These are phyloP conservation scores for Eupelmus urozonus DNA, from an alignment of 2,888 invertebrate genomes.

Conservation along the genomic window DNA sequence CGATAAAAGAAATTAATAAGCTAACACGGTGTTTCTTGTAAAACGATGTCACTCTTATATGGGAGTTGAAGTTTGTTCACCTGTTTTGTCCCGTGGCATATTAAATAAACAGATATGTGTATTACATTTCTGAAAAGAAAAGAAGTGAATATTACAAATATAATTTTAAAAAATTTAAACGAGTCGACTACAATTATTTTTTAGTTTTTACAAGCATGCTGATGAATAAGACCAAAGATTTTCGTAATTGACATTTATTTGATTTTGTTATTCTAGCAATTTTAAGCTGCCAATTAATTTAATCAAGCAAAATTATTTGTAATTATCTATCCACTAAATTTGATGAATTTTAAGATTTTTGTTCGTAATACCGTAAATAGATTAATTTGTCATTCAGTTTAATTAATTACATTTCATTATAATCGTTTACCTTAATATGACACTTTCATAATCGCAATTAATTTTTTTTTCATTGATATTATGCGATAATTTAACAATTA, in stretches of 20 bases:
- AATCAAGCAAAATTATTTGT: no score
- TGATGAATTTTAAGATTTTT: no score
- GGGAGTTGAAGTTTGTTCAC: constrained; percentile 39
- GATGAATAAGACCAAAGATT: background rate
- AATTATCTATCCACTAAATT: no score
- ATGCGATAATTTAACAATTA: no score
- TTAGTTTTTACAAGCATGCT: background rate
- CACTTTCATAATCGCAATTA: no score
- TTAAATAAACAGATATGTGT: constrained; percentile 48
- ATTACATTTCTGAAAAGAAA: constrained; percentile 34
- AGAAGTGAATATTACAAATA: constrained; percentile 47
- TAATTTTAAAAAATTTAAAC: constrained; percentile 37
- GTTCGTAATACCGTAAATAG: no score
- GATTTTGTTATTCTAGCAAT: background rate
- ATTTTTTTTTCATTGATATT: no score
- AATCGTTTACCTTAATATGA: no score
- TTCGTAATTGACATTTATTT: constrained; percentile 4
- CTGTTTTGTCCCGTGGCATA: constrained; percentile 35
- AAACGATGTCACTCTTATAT: constrained; percentile 33
- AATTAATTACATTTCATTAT: no score
- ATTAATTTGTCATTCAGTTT: no score
- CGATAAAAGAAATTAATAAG: constrained; percentile 23
- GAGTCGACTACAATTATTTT: constrained; percentile 17
- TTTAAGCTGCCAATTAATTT: background rate
- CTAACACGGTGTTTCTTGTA: constrained; percentile 46